Base-by-base conservation (phyloP, 2,888 invertebrate genomes). In the Caenorhabditis sp. region DNA sequence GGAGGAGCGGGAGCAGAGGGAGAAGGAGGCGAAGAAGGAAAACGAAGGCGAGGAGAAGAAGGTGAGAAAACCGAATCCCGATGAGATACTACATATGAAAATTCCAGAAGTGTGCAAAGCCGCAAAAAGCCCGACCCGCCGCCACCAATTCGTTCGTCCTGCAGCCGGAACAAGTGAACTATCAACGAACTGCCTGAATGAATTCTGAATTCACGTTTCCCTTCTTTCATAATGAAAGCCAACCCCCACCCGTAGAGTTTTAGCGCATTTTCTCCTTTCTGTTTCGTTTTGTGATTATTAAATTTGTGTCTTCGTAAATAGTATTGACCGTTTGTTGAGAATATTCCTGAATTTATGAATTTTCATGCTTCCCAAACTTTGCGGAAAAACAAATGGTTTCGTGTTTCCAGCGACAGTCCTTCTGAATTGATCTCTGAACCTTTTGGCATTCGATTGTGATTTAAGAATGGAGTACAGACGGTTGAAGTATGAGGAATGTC, bases 151-250 rank as follows among this genome's bases (percentile, higher is more conserved):
- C 59, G 0, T 70, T 70, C 30, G 59, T 70, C 3, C 37, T 70
- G 13, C 70, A 70, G 26, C 27, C 45, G 7, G 70, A 70, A 35
- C 52, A 70, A 45, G 70, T 70, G 20, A 70, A 70, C 37, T 30
- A 7, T 30, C 30, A 30, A 30, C 30, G 6, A 30, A 30, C 30
- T 9, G 6, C 30, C 9, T 30, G 5, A 7, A 7, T 30, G 5
- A 30, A 30, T n/a, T 46, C 46, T 24, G 27, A 26, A 26, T n/a
- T 7, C 26, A 41, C 30, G 11, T 39, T 24, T 13, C 13, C 22
- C 15, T 53, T 59, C 59, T 61, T 70, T 70, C 70, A 70, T 30
- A 59, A 13, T 70, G 70, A 70, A 70, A 70, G 70, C 17, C n/a
- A 2, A n/a, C 27, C 46, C 41, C n/a, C 50, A 26, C 37, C 17